A percentile compares a stretch with the other conserved stretches of the same genome.
These are phyloP conservation scores for Barypeithes pellucidus DNA, from an alignment of 2,888 invertebrate species.

Conservation along the genomic window DNA sequence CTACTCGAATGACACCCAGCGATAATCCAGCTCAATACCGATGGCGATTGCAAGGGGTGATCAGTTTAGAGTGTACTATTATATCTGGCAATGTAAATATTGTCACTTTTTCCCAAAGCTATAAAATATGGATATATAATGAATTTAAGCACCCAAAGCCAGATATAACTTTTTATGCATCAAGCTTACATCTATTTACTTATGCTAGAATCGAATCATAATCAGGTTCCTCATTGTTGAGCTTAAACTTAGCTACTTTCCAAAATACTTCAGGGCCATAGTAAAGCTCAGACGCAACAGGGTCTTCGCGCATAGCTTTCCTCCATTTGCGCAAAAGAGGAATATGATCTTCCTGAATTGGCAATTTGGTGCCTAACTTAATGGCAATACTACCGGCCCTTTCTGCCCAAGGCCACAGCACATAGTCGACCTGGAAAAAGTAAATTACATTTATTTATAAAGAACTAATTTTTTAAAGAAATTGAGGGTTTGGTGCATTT, in stretches of 20 bases:
- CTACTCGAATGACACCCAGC: no score
- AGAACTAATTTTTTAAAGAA: no score
- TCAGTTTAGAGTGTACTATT: no score
- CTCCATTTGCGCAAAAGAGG: slow-evolving; percentile 62
- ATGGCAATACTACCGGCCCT: slow-evolving; percentile 60
- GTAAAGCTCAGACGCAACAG: slow-evolving; percentile 61
- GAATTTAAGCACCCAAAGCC: not conserved
- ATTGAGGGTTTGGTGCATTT: no score
- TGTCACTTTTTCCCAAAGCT: no score
- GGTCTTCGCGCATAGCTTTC: slow-evolving; percentile 61
- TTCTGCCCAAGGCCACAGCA: slow-evolving; percentile 68
- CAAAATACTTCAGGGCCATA: slow-evolving; percentile 63
- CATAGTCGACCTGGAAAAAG: slow-evolving; percentile 64
- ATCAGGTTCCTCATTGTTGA: slow-evolving; percentile 59
- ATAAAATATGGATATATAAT: no score
- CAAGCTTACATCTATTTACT: not conserved
- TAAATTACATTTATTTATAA: not conserved
- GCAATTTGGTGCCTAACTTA: slow-evolving; percentile 60
- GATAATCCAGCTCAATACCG: no score
- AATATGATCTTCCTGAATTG: slow-evolving; percentile 61
- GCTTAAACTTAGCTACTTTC: slow-evolving; percentile 61
- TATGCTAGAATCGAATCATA: slow-evolving; percentile 61
- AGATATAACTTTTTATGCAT: not conserved
- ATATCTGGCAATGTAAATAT: no score
- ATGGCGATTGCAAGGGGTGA: no score